Evolutionary conservation across 1,140 invertebrate genomes (phyloP).

Genomic region (Heliconius melpomene): DNA sequence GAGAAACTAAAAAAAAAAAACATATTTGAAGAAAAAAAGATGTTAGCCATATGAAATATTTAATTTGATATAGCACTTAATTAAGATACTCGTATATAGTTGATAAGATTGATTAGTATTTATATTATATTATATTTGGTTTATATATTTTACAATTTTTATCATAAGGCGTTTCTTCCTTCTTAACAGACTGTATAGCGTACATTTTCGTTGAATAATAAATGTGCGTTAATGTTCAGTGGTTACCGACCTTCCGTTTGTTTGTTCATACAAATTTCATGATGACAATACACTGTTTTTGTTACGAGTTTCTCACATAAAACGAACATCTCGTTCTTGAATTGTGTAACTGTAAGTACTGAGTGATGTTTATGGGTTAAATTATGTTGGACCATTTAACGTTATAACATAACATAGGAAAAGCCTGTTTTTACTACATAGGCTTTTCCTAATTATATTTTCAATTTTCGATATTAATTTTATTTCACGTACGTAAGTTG

Average conservation of each 20-base stretch:
- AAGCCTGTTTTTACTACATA: too few relatives aligned
- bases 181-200: neutral
- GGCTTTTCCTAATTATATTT: too few relatives aligned
- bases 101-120: too few relatives aligned
- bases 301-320: conserved; percentile 7
- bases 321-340: conserved; percentile 11
- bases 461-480: too few relatives aligned
- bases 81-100: too few relatives aligned
- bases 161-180: neutral
- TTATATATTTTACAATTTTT: neutral
- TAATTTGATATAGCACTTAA: too few relatives aligned
- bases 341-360: neutral
- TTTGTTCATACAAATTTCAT: conserved; percentile 29
- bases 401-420: too few relatives aligned
- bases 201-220: conserved; percentile 18
- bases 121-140: neutral
- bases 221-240: conserved; percentile 31
- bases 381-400: too few relatives aligned
- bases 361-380: neutral
- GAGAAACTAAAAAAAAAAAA: too few relatives aligned
- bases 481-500: too few relatives aligned
- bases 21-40: too few relatives aligned
- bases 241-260: conserved; percentile 31
- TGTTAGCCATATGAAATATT: too few relatives aligned
- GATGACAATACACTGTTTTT: conserved; percentile 19